Evolutionary conservation across 2,113 vertebrate species (phyloP).

Genomic region (Pseudorectes ferrugineus): DNA sequence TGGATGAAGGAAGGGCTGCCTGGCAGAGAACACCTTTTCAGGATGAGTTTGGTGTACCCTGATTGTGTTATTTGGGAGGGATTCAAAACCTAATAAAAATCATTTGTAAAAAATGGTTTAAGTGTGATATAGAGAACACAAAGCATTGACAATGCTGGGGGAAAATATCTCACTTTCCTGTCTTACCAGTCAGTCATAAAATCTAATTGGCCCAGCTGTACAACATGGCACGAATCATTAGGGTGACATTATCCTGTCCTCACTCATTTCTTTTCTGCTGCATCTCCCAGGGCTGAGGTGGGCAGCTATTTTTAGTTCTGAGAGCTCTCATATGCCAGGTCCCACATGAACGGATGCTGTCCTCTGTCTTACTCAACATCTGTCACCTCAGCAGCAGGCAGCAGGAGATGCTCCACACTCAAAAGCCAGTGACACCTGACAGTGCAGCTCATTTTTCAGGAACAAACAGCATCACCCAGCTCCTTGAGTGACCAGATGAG

Average conservation of each 20-base stretch:
- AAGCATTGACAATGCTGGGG: not conserved
- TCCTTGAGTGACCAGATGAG: not conserved
- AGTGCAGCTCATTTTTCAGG: not conserved
- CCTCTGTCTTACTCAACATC: not conserved
- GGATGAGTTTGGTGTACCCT: not conserved
- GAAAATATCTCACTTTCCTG: not conserved
- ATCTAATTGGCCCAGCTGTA: not conserved
- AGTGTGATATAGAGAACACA: not conserved
- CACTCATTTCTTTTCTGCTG: not conserved
- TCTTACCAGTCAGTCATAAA: not conserved
- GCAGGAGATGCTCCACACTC: not conserved
- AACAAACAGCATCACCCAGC: not conserved
- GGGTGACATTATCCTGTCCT: conserved; percentile 12
- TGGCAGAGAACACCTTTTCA: not conserved
- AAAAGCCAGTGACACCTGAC: not conserved
- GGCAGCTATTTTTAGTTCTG: conserved; percentile 17
- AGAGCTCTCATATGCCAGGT: conserved; percentile 10
- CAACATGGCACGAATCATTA: not conserved
- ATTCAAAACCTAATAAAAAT: not conserved
- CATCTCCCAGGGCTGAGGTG: not conserved
- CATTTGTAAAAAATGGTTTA: not conserved
- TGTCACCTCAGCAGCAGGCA: not conserved
- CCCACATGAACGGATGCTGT: not conserved
- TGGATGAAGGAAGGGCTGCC: not conserved
- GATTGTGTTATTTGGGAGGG: not conserved